Evolutionary conservation across 2,113 vertebrate genomes (phyloP).

Genomic region (Brachypteracias leptosomus): DNA sequence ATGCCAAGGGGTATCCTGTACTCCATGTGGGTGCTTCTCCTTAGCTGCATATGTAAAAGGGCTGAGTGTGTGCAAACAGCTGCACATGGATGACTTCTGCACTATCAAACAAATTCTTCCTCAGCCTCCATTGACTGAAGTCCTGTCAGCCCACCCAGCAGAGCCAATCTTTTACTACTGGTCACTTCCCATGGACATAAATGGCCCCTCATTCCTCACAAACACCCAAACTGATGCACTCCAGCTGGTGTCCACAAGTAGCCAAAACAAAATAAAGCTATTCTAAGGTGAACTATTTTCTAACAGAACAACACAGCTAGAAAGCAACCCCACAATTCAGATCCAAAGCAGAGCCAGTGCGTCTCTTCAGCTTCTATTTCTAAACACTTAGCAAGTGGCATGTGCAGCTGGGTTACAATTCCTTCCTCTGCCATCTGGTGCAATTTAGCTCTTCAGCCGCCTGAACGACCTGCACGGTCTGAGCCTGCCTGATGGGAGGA

Average conservation of each 20-base stretch:
- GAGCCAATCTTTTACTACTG: not conserved
- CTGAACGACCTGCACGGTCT: fast-evolving
- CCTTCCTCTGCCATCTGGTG: not conserved
- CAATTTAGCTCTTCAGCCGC: not conserved
- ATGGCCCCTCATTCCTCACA: not conserved
- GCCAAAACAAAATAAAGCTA: not conserved
- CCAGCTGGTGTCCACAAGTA: not conserved
- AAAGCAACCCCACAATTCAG: not conserved
- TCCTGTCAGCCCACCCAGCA: not conserved
- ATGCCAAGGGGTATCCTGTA: not conserved
- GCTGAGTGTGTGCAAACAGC: not conserved
- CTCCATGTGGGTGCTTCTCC: not conserved
- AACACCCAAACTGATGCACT: not conserved
- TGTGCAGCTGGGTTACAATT: not conserved
- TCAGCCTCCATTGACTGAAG: not conserved
- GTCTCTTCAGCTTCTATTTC: not conserved
- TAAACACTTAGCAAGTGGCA: not conserved
- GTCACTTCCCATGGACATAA: not conserved
- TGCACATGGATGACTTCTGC: not conserved
- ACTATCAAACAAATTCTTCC: not conserved
- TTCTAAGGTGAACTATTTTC: not conserved
- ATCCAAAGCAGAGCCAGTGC: not conserved
- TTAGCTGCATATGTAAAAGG: not conserved
- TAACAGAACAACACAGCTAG: not conserved
- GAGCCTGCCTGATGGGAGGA: not conserved